These are phyloP conservation scores for Dolichomitus sp. DNA, from an alignment of 2,888 invertebrate genomes.

Conservation along the genomic window DNA sequence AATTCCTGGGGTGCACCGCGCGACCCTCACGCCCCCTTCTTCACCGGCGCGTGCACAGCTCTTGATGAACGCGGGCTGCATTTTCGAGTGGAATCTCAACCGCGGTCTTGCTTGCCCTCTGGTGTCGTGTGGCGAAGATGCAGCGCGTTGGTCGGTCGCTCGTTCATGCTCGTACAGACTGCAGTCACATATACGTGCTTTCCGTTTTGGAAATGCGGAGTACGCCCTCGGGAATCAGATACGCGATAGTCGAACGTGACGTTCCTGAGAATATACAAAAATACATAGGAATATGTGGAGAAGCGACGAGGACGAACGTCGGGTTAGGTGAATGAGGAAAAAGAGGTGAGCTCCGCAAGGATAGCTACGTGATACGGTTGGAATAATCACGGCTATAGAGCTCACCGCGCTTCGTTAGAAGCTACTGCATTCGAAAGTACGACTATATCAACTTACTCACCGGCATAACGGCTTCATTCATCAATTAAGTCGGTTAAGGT, in stretches of 20 bases:
- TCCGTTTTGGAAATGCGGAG: constrained; percentile 51
- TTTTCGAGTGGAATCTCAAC: constrained; percentile 54
- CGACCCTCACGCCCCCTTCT: constrained; percentile 17
- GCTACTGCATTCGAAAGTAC: background rate
- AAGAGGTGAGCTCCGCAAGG: constrained; percentile 14
- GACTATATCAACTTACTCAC: background rate
- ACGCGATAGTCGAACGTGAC: constrained; percentile 54
- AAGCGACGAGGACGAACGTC: background rate
- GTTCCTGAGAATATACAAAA: constrained; percentile 38
- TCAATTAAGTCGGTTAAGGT: background rate
- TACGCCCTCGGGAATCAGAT: constrained; percentile 53
- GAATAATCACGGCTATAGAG: constrained; percentile 27
- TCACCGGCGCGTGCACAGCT: constrained; percentile 13
- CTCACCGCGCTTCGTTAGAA: background rate
- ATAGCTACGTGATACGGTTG: constrained; percentile 17
- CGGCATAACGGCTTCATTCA: background rate
- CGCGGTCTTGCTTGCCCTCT: constrained; percentile 6
- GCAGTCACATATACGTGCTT: constrained; percentile 43
- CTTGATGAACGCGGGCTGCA: constrained; percentile 52
- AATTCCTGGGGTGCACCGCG: constrained; percentile 40
- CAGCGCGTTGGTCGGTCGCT: background rate
- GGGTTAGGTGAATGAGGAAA: background rate
- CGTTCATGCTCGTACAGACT: constrained; percentile 13
- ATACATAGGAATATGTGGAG: constrained; percentile 13
- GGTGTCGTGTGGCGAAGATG: constrained; percentile 13